Base-by-base conservation (phyloP, 2,113 vertebrate genomes). In the Oncorhynchus clarkii region DNA sequence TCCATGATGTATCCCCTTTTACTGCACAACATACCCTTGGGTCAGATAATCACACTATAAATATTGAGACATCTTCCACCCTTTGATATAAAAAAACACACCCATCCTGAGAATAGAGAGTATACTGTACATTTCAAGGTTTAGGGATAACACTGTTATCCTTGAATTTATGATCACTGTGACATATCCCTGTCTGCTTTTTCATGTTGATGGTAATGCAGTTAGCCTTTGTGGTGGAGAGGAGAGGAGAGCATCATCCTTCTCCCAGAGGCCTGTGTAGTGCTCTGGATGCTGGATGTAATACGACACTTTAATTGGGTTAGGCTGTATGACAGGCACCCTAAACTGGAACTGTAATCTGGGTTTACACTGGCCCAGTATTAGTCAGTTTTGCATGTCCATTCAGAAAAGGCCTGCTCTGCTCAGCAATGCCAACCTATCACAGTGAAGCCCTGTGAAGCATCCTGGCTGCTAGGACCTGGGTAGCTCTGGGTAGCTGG, bases 221-320 rank as follows among this genome's bases (percentile, higher is more conserved):
- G 14, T 54, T 54, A 54, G 51, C 51, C 51, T 18, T 14, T 18
- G 51, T 54, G 51, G 51, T 3, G 14, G 14, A 54, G 16, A 51
- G 49, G 34, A 31, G 31, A 39, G 39, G 8, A 45, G 39, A 45
- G 39, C 39, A 45, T 12, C 8, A 45, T 45, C 39, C 39, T 45
- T 45, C 39, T 45, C 39, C 39, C 39, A 54, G 16, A 54, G 16
- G 51, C 51, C 51, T 54, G 51, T 18, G 51, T 54, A 54, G 51
- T 54, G 4, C 51, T 54, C 70, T 57, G 8, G 72, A 45, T 45
- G 39, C 39, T 45, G 39, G 39, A 45, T 78, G 78, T 80, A 79
- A 71, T 78, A 71, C 60, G 67, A 80, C 75, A 62, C 74, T 86
- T 80, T 85, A 85, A 83, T 83, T 83, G 79, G 51, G 81, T 83